phyloP scores from a whole-genome alignment of 2,888 invertebrate genomes.

The Apoda limacodes region DNA sequence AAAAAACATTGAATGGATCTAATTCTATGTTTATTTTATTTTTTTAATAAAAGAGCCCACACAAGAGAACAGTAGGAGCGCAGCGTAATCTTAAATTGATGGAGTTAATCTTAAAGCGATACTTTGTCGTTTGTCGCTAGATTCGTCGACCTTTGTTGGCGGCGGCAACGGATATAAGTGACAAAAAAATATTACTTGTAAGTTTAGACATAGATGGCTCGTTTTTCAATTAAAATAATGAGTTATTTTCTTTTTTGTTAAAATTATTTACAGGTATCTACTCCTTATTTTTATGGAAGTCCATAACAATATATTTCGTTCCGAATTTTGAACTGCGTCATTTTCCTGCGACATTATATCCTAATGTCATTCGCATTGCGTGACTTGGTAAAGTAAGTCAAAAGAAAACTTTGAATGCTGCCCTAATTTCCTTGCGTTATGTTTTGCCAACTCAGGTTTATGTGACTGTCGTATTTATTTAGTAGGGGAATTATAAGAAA shows the following conservation, averaged over 20 bases:
- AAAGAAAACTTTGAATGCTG: conserved; percentile 49
- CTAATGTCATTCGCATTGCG: conserved; percentile 47
- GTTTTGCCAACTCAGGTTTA: no score
- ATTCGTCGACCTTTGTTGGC: conserved; percentile 35
- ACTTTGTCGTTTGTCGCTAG: conserved; percentile 45
- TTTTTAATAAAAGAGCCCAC: conserved; percentile 33
- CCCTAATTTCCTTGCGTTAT: conserved; percentile 54
- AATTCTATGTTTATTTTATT: conserved; percentile 20
- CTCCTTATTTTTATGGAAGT: conserved; percentile 8
- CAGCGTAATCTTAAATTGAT: conserved; percentile 51
- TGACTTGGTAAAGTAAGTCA: conserved; percentile 54
- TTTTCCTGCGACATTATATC: conserved; percentile 40
- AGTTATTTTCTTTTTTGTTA: no score
- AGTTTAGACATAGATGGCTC: no score
- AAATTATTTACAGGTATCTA: no score
- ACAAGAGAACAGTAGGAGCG: conserved; percentile 44
- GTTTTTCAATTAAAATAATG: no score
- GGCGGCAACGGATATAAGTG: conserved; percentile 31
- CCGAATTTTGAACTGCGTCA: conserved; percentile 28
- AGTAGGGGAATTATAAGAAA: no score
- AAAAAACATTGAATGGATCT: conserved; percentile 11
- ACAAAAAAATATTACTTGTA: conserved; percentile 30
- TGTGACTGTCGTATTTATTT: no score
- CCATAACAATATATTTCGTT: conserved; percentile 24
- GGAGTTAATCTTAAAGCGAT: conserved; percentile 52